Evolutionary conservation across 2,797 vertebrate genomes (phyloP).

Genomic region (Furcifer pardalis): DNA sequence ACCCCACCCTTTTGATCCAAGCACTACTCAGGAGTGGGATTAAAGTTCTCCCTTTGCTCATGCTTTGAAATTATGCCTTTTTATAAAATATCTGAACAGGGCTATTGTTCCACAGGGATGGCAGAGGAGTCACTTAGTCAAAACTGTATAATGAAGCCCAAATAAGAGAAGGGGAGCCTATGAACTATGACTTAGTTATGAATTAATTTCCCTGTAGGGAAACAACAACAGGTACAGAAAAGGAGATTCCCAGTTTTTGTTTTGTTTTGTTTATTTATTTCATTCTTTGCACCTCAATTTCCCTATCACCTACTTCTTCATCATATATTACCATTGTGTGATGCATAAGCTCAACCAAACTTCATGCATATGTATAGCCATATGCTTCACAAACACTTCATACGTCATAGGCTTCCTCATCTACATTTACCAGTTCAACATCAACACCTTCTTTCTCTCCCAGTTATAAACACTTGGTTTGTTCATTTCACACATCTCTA

Average conservation of each 20-base stretch:
- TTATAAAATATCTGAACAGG: neutral
- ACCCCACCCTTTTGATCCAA: too few species aligned
- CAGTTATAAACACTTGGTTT: slow-evolving; percentile 73
- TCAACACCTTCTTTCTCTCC: slow-evolving; percentile 70
- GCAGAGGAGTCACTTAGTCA: slow-evolving; percentile 43
- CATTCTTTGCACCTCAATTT: slow-evolving; percentile 67
- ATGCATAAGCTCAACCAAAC: slow-evolving; percentile 70
- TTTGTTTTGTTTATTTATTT: slow-evolving; percentile 69
- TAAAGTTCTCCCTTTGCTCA: too few species aligned
- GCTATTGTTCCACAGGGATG: neutral
- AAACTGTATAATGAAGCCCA: slow-evolving; percentile 60
- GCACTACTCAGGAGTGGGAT: too few species aligned
- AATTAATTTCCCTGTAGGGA: slow-evolving; percentile 61
- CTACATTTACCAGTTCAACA: slow-evolving; percentile 73
- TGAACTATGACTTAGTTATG: slow-evolving; percentile 59
- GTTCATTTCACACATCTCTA: slow-evolving; percentile 71
- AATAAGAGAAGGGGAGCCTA: slow-evolving; percentile 60
- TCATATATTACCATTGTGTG: slow-evolving; percentile 67
- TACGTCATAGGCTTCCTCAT: slow-evolving; percentile 72
- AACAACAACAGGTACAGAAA: slow-evolving; percentile 64
- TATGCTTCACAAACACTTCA: slow-evolving; percentile 79
- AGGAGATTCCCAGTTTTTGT: slow-evolving; percentile 59
- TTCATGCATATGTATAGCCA: slow-evolving; percentile 77
- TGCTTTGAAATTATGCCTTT: too few species aligned
- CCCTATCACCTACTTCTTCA: slow-evolving; percentile 63